Evolutionary conservation across 2,797 vertebrate species (phyloP).

Genomic region (Schizopygopsis malacanthus): DNA sequence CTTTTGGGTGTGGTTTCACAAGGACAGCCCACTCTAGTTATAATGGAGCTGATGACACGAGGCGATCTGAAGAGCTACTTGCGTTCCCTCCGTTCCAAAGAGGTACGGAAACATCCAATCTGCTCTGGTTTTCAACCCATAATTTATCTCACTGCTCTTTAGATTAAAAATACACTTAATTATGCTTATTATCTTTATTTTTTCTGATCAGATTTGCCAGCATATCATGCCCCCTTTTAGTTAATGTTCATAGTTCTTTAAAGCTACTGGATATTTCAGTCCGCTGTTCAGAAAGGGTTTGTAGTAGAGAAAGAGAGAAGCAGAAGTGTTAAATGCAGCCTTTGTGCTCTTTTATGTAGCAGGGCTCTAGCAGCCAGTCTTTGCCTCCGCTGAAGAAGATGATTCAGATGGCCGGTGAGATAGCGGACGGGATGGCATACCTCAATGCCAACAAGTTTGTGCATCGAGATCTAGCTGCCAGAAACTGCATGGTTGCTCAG

Average conservation of each 20-base stretch:
- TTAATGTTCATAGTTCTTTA: not conserved
- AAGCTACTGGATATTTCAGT: not conserved
- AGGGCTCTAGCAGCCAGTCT: slow-evolving; percentile 85
- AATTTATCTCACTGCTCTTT: not conserved
- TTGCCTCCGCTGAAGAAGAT: slow-evolving; percentile 97
- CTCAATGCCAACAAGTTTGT: slow-evolving; percentile 99
- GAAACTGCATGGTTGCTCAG: slow-evolving; percentile 99
- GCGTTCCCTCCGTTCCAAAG: slow-evolving; percentile 90
- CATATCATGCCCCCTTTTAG: not conserved
- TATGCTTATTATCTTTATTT: not conserved
- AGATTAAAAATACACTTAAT: slow-evolving; percentile 2
- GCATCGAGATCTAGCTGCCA: slow-evolving; percentile 95
- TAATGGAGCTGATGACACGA: slow-evolving; percentile 99
- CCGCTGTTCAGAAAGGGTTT: not conserved
- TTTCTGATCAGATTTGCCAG: not conserved
- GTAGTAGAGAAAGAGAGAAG: not conserved
- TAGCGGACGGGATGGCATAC: slow-evolving; percentile 98
- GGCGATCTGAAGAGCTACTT: slow-evolving; percentile 98
- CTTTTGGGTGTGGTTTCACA: slow-evolving; percentile 97
- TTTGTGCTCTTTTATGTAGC: slow-evolving; percentile 50
- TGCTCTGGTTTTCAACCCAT: not conserved
- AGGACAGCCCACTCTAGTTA: slow-evolving; percentile 97
- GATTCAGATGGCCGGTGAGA: slow-evolving; percentile 99
- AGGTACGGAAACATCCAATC: slow-evolving; percentile 77
- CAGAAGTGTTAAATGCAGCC: not conserved